These are phyloP conservation scores for Argentina silus DNA, from an alignment of 2,797 vertebrate genomes.

Conservation along the genomic window DNA sequence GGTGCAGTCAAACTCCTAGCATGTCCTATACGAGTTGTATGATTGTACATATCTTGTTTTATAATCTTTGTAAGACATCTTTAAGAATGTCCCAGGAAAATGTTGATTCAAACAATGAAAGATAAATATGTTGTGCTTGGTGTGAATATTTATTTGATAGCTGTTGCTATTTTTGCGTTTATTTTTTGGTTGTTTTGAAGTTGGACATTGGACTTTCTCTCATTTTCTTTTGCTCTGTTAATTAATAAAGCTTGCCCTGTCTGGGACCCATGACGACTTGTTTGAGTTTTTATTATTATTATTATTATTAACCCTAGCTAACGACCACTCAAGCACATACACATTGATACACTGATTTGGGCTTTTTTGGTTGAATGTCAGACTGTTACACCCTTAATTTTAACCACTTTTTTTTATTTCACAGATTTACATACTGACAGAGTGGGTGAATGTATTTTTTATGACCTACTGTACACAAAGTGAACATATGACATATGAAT, in stretches of 20 bases:
- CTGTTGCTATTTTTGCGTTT: slow-evolving; percentile 54
- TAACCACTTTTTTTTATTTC: background rate
- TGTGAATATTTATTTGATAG: slow-evolving; percentile 81
- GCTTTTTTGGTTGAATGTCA: background rate
- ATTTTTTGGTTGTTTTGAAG: slow-evolving; percentile 67
- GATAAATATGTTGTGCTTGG: slow-evolving; percentile 70
- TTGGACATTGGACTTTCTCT: slow-evolving; percentile 56
- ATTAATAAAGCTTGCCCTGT: slow-evolving; percentile 80
- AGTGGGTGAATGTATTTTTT: too few species aligned
- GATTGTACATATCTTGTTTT: slow-evolving; percentile 83
- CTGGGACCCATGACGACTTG: slow-evolving; percentile 53
- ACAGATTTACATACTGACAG: too few species aligned
- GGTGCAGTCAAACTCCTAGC: slow-evolving; percentile 77
- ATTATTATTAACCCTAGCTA: slow-evolving; percentile 3
- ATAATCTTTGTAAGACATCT: slow-evolving; percentile 77
- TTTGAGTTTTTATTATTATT: slow-evolving; percentile 18
- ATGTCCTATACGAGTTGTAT: slow-evolving; percentile 79
- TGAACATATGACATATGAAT: slow-evolving; percentile 18
- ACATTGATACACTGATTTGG: background rate
- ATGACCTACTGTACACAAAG: too few species aligned
- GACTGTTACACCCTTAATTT: background rate
- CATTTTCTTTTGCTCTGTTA: slow-evolving; percentile 67
- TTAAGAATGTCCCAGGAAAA: slow-evolving; percentile 61
- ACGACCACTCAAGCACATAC: background rate
- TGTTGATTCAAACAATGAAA: slow-evolving; percentile 50